Base-by-base conservation (phyloP, 2,797 vertebrate genomes). In the Gila robusta region DNA sequence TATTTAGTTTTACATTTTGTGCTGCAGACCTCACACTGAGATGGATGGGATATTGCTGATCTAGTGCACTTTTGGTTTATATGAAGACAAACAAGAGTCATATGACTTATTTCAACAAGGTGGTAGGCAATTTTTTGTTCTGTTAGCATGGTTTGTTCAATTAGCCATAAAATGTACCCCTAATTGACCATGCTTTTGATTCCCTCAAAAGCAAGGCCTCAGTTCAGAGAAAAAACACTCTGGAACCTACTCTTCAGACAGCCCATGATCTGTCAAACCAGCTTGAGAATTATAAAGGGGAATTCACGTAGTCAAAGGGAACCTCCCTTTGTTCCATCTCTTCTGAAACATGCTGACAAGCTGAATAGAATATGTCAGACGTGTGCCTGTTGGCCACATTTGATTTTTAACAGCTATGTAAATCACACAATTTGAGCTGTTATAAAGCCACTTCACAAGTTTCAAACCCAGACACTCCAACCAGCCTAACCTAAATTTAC, bases 241-340 rank as follows among this genome's bases (percentile, higher is more conserved):
- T 78, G 47, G 6, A 77, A 84, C 44, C 73, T 69, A 47, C n/a
- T 67, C 44, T 54, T 78, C 82, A 84, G 49, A 82, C 2, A 0
- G 35, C 35, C 39, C 26, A n/a, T 16, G 26, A 62, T 85, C 49
- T 80, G 52, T 72, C 66, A 80, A 73, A 71, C 76, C 28, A 47
- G 54, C 64, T 47, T 9, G 16, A 47, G 54, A 71, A 19, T 72
- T 62, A 79, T 79, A 79, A 85, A 85, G 77, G 84, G 84, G 84
- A 85, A 72, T 80, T 85, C 77, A 85, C 69, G 9, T 21, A 79
- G 35, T 69, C 76, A 39, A 39, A 69, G 28, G 70, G 84, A 81
- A 64, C 69, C 84, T 85, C 78, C 78, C 78, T 85, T 85, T 72
- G 77, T 85, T 85, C 52, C 66, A 85, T 59, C 76, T 79, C 76